Evolutionary conservation across 2,888 invertebrate species (phyloP).

Genomic region (Copidosoma aretas): DNA sequence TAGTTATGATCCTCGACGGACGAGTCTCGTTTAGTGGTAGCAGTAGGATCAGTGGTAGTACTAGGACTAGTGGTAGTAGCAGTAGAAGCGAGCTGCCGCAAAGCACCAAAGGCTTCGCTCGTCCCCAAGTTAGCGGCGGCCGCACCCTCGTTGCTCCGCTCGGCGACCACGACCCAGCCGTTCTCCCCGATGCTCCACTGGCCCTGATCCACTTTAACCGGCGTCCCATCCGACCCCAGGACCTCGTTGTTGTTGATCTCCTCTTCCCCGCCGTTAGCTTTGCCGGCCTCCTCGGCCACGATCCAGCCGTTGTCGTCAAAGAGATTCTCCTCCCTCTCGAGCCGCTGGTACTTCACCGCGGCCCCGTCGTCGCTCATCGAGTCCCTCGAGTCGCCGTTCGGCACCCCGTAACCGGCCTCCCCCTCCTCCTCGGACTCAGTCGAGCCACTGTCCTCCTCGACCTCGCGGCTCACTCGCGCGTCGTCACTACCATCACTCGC

Average conservation of each 20-base stretch:
- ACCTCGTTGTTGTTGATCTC: conserved; percentile 42
- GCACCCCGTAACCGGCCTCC: neutral
- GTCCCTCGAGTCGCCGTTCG: conserved; percentile 16
- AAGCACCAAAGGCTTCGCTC: conserved; percentile 25
- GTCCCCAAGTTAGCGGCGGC: conserved; percentile 33
- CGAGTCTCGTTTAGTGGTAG: conserved; percentile 47
- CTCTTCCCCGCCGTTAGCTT: conserved; percentile 44
- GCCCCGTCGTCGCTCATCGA: conserved; percentile 14
- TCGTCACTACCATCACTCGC: neutral
- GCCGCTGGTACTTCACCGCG: conserved; percentile 23
- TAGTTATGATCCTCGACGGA: conserved; percentile 42
- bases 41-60: conserved; percentile 13
- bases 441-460: neutral
- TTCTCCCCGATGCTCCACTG: conserved; percentile 48
- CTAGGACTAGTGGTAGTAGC: neutral
- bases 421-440: conserved; percentile 20
- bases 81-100: conserved; percentile 29
- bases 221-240: conserved; percentile 13
- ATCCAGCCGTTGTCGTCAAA: conserved; percentile 61
- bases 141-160: neutral
- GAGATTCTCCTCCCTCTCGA: conserved; percentile 44
- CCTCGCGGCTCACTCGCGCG: conserved; percentile 14
- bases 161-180: conserved; percentile 44
- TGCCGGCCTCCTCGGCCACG: conserved; percentile 50
- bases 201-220: conserved; percentile 22